Base-by-base conservation (phyloP, 2,797 vertebrate genomes). In the Artibeus jamaicensis region DNA sequence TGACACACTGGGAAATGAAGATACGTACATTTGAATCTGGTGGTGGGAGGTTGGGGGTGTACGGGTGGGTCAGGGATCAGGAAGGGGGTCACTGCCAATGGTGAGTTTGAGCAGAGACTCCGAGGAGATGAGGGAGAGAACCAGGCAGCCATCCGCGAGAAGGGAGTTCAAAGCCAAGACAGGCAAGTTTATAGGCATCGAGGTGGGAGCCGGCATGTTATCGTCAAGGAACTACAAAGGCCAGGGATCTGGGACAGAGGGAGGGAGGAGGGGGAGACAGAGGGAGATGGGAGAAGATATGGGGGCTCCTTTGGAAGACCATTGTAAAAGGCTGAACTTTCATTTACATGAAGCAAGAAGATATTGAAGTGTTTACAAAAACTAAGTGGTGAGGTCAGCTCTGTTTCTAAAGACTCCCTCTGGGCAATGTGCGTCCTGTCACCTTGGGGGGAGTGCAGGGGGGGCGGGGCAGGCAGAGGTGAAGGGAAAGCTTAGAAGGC, bases 101-200 rank as follows among this genome's bases (percentile, higher is more conserved):
- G 2, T 39, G 15, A 34, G 2, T 71, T 24, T 50, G 53, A 93
- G n/a, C n/a, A 79, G 42, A 68, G 14, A 18, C 44, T 9, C 71
- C 0, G 2, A 76, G 0, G 16, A 34, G 18, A 7, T 50, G 53
- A 83, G n/a, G n/a, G 18, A 39, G 9, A 39, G 68, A 83, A 21
- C 9, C n/a, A 1, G 0, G 26, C 8, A n/a, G 15, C 12, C 6
- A 6, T 22, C 9, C 1, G 4, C 6, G 44, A 9, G 19, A 29
- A 71, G 15, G 57, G 39, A 2, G 2, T 21, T 6, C 21, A 53
- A 19, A 21, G 26, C 39, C 15, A 9, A 24, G 18, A 78, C 11
- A 26, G 19, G 44, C 10, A 11, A 29, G 10, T 24, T 73, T 26
- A 16, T 46, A 32, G 74, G 14, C 18, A 32, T 29, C 26, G 26